A percentile compares a stretch with the other conserved stretches of the same genome.
Evolutionary conservation across 2,797 vertebrate genomes (phyloP).

Genomic region (Megaceryle alcyon): DNA sequence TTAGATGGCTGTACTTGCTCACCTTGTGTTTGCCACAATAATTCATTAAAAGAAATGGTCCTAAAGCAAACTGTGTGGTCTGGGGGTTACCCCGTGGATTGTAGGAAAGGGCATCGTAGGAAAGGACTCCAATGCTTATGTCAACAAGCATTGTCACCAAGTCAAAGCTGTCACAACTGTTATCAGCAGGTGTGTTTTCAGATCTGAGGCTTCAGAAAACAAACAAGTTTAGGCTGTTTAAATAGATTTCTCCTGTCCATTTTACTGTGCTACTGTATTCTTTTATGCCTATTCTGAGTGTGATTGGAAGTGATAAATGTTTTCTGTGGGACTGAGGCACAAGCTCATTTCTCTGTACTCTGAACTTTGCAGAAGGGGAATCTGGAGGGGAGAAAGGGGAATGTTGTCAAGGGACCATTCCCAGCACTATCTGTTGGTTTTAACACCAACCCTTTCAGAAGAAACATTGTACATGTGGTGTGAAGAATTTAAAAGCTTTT

Average conservation of each 20-base stretch:
- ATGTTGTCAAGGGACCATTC: background rate
- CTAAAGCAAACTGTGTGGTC: background rate
- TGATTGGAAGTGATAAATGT: background rate
- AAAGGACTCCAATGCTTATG: background rate
- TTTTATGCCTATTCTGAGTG: background rate
- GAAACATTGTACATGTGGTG: background rate
- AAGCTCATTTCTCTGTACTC: background rate
- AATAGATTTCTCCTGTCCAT: background rate
- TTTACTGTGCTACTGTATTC: background rate
- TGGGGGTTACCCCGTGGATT: accelerated
- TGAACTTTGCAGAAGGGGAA: background rate
- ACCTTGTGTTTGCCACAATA: background rate
- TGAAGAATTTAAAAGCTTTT: background rate
- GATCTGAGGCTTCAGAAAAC: background rate
- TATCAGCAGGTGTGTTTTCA: background rate
- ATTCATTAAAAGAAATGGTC: background rate
- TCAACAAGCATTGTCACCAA: background rate
- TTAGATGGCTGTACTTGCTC: background rate
- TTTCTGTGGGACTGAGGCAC: background rate
- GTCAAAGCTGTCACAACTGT: background rate
- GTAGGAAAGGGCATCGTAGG: background rate
- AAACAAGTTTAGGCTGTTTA: background rate
- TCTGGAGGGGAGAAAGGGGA: background rate
- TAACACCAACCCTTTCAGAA: background rate
- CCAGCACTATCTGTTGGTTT: background rate